A percentile compares a stretch with the other conserved stretches of the same genome.
phyloP scores from a whole-genome alignment of 2,888 invertebrate species.

The Uropetala carovei region DNA sequence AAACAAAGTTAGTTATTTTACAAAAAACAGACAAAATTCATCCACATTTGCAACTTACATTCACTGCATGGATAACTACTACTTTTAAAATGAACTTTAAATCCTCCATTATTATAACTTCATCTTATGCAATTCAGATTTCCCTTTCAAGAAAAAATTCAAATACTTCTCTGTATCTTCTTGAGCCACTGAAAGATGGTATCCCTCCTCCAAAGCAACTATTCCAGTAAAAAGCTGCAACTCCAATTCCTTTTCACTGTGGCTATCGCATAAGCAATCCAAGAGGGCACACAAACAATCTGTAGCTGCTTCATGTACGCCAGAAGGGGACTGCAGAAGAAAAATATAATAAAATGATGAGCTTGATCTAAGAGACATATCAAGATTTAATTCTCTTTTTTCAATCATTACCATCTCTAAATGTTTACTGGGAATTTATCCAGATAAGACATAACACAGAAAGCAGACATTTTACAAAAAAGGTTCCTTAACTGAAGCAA shows the following conservation, averaged over 20 bases:
- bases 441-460: too few relatives aligned
- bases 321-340: constrained; percentile 74
- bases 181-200: constrained; percentile 92
- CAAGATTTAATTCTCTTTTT: too few relatives aligned
- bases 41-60: too few relatives aligned
- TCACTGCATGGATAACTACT: too few relatives aligned
- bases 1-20: too few relatives aligned
- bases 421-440: too few relatives aligned
- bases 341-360: constrained; percentile 3
- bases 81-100: too few relatives aligned
- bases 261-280: constrained; percentile 87
- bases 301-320: constrained; percentile 91
- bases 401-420: too few relatives aligned
- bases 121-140: constrained; percentile 1
- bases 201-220: constrained; percentile 87
- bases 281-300: constrained; percentile 93
- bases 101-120: too few relatives aligned
- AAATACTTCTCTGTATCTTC: constrained; percentile 92
- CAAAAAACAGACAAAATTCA: too few relatives aligned
- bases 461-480: too few relatives aligned
- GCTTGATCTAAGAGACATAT: background rate
- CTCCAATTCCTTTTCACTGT: constrained; percentile 83
- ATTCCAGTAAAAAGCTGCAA: constrained; percentile 89
- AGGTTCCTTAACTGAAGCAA: background rate
- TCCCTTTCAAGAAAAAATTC: constrained; percentile 65